Base-by-base conservation (phyloP, 2,888 invertebrate genomes). In the Nemurella pictetii region DNA sequence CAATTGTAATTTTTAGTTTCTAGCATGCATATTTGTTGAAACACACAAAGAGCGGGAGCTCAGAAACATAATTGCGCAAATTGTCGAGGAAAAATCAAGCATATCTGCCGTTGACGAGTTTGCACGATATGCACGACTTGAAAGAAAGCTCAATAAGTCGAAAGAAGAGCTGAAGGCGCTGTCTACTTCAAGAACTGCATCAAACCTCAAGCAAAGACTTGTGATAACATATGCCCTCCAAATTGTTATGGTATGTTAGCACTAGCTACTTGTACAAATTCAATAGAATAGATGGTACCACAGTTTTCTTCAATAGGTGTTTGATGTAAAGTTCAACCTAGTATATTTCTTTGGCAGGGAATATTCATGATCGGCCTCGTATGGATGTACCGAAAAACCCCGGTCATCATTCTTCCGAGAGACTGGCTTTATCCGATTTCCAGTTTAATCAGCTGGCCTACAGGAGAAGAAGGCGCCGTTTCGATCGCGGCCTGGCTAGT, bases 351-450 rank as follows among this genome's bases (percentile, higher is more conserved):
- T 9, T 29, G 9, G 30, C 26, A 82, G 82, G 82, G 82, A 9
- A 78, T 84, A 7, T 26, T 80, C 15, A 75, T 75, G 35, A 25
- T 82, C 15, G 9, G 80, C n/a, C 28, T 85, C 0, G 26, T 84
- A 0, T 85, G 81, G 81, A 32, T 80, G 30, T 77, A 82, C 25
- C 72, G 81, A 15, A 75, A 26, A 26, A 81, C 80, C 15, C 83
- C 85, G 12, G 85, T 84, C 27, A 30, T 85, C 27, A 15, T 85
- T 30, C 26, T 85, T 1, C 85, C 85, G 30, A 55, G 28, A 20
- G 30, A 26, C 15, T 85, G 85, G 85, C 80, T 85, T 12, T 81
- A 73, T 28, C 85, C 85, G 3, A 28, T 84, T n/a, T 78, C 85
- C 0, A 5, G 30, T 0, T 27, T 85, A 15, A 30, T 85, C 4